These are phyloP conservation scores for Harmothoe impar DNA, from an alignment of 2,888 invertebrate species.

Conservation along the genomic window DNA sequence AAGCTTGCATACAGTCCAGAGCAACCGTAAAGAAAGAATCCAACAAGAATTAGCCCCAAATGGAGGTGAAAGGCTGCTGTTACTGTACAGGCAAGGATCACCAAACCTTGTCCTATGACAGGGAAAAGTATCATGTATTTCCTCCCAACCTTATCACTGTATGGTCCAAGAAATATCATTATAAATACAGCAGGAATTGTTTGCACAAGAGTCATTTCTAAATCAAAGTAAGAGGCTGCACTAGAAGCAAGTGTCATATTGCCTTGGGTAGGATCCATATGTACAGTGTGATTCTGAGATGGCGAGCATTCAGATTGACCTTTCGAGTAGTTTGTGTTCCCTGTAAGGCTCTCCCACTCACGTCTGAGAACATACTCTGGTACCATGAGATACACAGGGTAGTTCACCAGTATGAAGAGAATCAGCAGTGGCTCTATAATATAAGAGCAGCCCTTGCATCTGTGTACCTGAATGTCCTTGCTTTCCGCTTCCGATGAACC, in stretches of 20 bases:
- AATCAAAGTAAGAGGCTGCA: conserved; percentile 12
- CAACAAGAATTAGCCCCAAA: background rate
- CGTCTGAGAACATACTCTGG: conserved; percentile 59
- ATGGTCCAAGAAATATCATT: background rate
- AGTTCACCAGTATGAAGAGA: conserved; percentile 15
- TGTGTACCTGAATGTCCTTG: background rate
- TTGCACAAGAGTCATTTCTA: background rate
- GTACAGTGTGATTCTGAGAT: background rate
- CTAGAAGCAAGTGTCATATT: background rate
- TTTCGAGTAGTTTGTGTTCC: conserved; percentile 31
- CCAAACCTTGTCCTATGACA: background rate
- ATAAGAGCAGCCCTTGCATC: conserved; percentile 30
- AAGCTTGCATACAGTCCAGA: background rate
- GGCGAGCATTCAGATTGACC: background rate
- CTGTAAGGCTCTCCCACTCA: conserved; percentile 41
- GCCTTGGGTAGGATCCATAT: background rate
- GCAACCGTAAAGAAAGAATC: background rate
- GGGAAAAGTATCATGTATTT: background rate
- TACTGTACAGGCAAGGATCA: background rate
- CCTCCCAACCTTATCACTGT: background rate
- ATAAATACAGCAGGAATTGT: background rate
- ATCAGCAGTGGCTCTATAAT: conserved; percentile 67
- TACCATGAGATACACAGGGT: conserved; percentile 49
- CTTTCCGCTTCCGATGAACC: background rate
- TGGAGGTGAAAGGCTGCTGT: background rate